Conservation (phyloP, 2,113 vertebrate species). For the Leuciscus idus region DNA sequence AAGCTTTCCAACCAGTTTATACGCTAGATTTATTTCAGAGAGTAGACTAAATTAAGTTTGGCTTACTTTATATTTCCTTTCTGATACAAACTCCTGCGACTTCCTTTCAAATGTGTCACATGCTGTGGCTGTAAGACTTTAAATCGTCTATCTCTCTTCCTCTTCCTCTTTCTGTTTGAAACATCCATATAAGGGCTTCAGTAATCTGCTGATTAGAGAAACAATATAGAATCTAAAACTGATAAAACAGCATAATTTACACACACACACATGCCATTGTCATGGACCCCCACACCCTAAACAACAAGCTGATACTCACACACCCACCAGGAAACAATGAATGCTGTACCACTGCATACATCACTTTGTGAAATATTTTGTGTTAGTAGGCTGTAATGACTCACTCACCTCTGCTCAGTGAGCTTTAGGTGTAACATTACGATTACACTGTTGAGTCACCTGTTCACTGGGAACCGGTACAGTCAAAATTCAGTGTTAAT, state of each 20-base stretch:
- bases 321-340: slow-evolving; percentile 22
- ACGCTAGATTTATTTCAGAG: not conserved
- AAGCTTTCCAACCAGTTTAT: not conserved
- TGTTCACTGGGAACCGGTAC: not conserved
- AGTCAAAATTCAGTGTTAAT: not conserved
- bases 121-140: slow-evolving; percentile 21
- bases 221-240: not conserved
- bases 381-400: not conserved
- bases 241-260: slow-evolving; percentile 2
- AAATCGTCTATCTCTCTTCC: slow-evolving; percentile 20
- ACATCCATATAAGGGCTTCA: slow-evolving; percentile 53
- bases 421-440: not conserved
- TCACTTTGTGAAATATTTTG: slow-evolving; percentile 26
- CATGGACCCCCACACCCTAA: slow-evolving; percentile 20
- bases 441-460: not conserved
- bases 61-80: slow-evolving; percentile 40
- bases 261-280: not conserved
- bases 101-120: slow-evolving; percentile 49
- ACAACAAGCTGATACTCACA: slow-evolving; percentile 18
- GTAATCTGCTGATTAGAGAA: slow-evolving; percentile 34
- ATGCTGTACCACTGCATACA: not conserved
- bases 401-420: slow-evolving; percentile 18
- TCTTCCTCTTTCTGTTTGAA: slow-evolving; percentile 37
- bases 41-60: not conserved
- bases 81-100: not conserved